A percentile compares a stretch with the other conserved stretches of the same genome.
phyloP scores from a whole-genome alignment of 2,797 vertebrate species.

The Gadopsis marmoratus region DNA sequence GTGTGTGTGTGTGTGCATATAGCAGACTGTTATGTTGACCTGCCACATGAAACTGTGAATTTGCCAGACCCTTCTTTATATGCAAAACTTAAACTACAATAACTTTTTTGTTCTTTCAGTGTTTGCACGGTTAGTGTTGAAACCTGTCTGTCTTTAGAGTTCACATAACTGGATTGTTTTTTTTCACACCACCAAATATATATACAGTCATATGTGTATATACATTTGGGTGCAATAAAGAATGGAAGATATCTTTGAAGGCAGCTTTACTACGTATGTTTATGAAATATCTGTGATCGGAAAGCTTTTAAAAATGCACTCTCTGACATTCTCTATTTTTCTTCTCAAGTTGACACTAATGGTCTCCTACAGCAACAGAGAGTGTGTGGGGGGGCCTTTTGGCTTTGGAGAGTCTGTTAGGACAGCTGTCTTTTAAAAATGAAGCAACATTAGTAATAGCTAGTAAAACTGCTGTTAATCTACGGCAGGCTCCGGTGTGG shows the following conservation, averaged over 20 bases:
- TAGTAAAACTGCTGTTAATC: slow-evolving; percentile 58
- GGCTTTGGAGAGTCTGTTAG: slow-evolving; percentile 24
- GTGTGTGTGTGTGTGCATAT: slow-evolving; percentile 22
- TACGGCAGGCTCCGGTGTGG: slow-evolving; percentile 39
- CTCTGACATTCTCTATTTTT: slow-evolving; percentile 30
- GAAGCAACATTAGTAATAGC: slow-evolving; percentile 58
- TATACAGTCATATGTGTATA: not conserved
- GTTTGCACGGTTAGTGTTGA: not conserved
- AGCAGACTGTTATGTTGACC: slow-evolving; percentile 34
- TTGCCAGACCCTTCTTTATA: not conserved
- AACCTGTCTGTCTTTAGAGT: not conserved
- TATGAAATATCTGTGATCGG: not conserved
- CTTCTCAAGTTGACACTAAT: slow-evolving; percentile 30
- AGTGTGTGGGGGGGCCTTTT: slow-evolving; percentile 27
- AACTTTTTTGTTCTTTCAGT: not conserved
- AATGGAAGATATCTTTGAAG: not conserved
- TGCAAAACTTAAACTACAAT: slow-evolving; percentile 4
- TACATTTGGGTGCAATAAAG: not conserved
- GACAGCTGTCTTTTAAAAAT: slow-evolving; percentile 59
- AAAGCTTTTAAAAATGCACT: slow-evolving; percentile 23
- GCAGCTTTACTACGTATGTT: slow-evolving; percentile 8
- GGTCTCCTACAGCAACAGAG: slow-evolving; percentile 24
- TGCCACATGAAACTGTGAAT: slow-evolving; percentile 26
- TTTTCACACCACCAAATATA: not conserved
- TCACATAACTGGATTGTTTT: not conserved